Evolutionary conservation across 2,888 invertebrate species (phyloP), one percentile per base, ranked within the genome.

Genomic region (Epinotia nisella): DNA sequence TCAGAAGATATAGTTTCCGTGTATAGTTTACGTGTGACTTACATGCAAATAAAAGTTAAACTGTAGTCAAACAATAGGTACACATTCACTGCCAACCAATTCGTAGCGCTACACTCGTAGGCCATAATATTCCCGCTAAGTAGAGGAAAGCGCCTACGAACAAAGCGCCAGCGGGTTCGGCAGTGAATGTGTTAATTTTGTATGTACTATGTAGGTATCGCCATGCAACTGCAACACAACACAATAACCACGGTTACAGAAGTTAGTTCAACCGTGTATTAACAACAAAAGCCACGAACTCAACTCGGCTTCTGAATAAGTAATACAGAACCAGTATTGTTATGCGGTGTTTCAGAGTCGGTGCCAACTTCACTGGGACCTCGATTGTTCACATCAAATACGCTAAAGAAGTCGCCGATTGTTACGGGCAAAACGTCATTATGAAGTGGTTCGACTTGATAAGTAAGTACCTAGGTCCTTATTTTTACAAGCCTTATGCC

Each of bases 391-490:
- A 91, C 75, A 88, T 93, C 55, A 93, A 90, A 77, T 92, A 93
- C 73, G 90, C 86, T 56, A 85, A 85, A 75, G 92, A 91, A 80
- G 86, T 87, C 0, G 93, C 93, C 0, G 90, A 91, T 78, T 88
- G 90, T 66, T 93, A 90, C 76, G 93, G 88, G n/a, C 90, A 91
- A 80, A 93, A 92, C 76, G 90, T 93, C 76, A 93, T 93, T 72
- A 93, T 93, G 93, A 91, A 93, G 78, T 93, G 93, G 93, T 93
- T 93, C 76, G 93, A 93, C 81, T 85, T 93, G 77, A 91, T 93
- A 59, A 93, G 93, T 93, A 81, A 87, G 93, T 86, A 24, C 24
- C 2, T 61, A 55, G n/a, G n/a, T n/a, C n/a, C 11, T 10, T 49
- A 49, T 45, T 15, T 13, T 45, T 15, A 7, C 7, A 49, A 49